These are phyloP conservation scores for Oreochromis niloticus DNA, from an alignment of 2,113 vertebrate species.

Conservation along the genomic window DNA sequence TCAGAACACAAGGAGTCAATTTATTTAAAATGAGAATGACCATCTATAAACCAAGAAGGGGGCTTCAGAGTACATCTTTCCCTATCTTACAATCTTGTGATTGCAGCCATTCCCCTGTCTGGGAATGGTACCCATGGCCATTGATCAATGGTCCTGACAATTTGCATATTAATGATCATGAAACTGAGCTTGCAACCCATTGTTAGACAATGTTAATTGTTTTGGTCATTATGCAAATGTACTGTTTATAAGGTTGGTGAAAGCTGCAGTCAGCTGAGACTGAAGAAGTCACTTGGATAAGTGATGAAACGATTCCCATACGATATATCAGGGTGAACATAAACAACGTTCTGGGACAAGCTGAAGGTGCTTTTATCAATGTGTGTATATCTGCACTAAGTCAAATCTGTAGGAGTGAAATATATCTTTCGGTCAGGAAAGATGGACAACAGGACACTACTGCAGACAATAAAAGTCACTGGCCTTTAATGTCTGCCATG, in stretches of 20 bases:
- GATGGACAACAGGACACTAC: neutral
- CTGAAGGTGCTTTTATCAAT: neutral
- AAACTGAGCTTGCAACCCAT: rapidly evolving
- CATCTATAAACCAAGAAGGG: neutral
- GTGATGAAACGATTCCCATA: neutral
- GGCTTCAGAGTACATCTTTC: neutral
- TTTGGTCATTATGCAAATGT: neutral
- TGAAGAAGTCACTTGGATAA: neutral
- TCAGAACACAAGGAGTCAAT: neutral
- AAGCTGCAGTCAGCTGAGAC: neutral
- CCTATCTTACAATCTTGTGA: neutral
- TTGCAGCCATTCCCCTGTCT: neutral
- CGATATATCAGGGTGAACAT: neutral
- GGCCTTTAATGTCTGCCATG: neutral
- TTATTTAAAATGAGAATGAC: neutral
- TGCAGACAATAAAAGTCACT: neutral
- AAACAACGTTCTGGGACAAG: neutral
- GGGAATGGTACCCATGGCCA: neutral
- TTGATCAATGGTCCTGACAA: neutral
- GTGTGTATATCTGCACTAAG: neutral
- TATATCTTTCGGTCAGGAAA: neutral
- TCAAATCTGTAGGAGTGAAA: neutral
- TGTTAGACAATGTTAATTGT: neutral
- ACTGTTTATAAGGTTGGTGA: neutral
- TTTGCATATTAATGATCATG: neutral